Evolutionary conservation across 2,797 vertebrate genomes (phyloP).

Genomic region (Aythya fuligula): DNA sequence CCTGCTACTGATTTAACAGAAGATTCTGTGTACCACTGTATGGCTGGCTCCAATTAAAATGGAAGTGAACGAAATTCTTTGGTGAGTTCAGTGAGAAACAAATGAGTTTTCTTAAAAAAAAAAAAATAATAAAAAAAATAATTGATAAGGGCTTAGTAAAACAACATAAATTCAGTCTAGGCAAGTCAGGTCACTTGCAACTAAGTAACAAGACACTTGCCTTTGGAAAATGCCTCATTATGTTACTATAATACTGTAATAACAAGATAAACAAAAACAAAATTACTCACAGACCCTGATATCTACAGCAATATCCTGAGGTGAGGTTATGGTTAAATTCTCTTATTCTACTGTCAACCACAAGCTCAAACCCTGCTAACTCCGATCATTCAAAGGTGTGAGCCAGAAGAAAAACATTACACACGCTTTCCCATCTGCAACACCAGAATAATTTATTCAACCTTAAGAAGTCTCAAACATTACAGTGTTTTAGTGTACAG

Average conservation of each 20-base stretch:
- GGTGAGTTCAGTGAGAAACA: not conserved
- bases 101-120: not conserved
- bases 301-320: not conserved
- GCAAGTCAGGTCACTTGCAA: not conserved
- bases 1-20: not conserved
- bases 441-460: conserved; percentile 29
- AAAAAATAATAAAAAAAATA: not conserved
- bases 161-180: not conserved
- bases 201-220: not conserved
- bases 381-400: not conserved
- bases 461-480: not conserved
- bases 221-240: not conserved
- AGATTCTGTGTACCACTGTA: not conserved
- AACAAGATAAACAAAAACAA: not conserved
- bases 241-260: not conserved
- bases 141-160: not conserved
- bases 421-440: not conserved
- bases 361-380: not conserved
- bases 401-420: not conserved
- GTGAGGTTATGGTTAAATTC: not conserved
- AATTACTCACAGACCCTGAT: not conserved
- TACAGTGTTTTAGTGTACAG: not conserved
- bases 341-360: not conserved
- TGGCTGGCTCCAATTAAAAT: not conserved
- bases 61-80: not conserved